phyloP scores from a whole-genome alignment of 2,113 vertebrate genomes.

The Mormyrus lacerda region DNA sequence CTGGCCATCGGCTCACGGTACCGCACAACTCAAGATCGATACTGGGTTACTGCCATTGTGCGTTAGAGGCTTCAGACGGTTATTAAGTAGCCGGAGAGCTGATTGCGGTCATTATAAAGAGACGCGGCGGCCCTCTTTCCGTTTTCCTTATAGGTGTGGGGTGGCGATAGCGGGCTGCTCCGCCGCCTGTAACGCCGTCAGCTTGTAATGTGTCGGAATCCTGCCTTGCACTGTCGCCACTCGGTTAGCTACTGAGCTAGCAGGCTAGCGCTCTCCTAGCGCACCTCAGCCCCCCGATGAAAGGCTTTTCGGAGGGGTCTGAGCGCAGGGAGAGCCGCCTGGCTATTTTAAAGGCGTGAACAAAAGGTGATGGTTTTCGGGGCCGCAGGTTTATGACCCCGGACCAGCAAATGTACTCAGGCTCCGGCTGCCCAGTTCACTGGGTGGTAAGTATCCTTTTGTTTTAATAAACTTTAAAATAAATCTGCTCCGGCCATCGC shows the following conservation, averaged over 20 bases:
- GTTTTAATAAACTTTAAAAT: constrained; percentile 2
- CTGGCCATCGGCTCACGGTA: neutral
- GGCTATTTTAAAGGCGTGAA: neutral
- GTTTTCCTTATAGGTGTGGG: neutral
- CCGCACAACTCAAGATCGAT: neutral
- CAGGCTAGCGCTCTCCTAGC: neutral
- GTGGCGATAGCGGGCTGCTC: neutral
- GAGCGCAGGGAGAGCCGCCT: neutral
- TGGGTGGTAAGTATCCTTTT: neutral
- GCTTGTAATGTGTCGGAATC: neutral
- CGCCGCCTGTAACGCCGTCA: neutral
- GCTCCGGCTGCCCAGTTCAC: neutral
- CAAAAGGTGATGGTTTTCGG: neutral
- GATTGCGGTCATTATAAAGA: neutral
- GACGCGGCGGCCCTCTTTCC: neutral
- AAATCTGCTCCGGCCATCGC: neutral
- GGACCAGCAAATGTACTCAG: neutral
- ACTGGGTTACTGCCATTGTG: neutral
- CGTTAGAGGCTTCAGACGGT: neutral
- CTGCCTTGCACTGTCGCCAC: neutral
- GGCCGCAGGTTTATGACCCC: neutral
- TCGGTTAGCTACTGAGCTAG: neutral
- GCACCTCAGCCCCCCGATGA: neutral
- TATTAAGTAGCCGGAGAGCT: neutral
- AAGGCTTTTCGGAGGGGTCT: neutral